These are phyloP conservation scores for Tetramorium simillimum DNA, from an alignment of 1,140 invertebrate species.

Conservation along the genomic window DNA sequence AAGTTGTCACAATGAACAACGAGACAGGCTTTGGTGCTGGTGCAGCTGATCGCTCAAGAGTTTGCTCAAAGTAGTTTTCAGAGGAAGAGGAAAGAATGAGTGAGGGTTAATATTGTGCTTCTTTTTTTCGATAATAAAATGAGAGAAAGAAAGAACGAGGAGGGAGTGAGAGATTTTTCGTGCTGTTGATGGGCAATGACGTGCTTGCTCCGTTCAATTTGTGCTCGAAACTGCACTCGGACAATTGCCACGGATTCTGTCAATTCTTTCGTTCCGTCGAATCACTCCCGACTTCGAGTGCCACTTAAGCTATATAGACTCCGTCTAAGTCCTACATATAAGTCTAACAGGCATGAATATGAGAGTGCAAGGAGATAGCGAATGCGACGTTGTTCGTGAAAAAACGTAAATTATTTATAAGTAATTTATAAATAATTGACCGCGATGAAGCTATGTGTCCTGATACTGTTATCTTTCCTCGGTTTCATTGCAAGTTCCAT, in stretches of 20 bases:
- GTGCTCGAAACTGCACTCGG: conserved; percentile 23
- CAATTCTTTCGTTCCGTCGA: background rate
- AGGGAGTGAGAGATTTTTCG: conserved; percentile 58
- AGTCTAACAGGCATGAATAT: conserved; percentile 75
- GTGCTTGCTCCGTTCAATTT: conserved; percentile 48
- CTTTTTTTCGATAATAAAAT: conserved; percentile 35
- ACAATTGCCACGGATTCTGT: background rate
- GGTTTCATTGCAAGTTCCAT: background rate
- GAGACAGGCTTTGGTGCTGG: conserved; percentile 67
- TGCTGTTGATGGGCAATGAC: conserved; percentile 59
- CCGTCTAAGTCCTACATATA: conserved; percentile 76
- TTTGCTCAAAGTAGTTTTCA: conserved; percentile 17
- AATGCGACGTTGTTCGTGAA: conserved; percentile 68
- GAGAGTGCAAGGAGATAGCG: conserved; percentile 62
- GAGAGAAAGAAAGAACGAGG: conserved; percentile 66
- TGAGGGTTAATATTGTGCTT: conserved; percentile 17
- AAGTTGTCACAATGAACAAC: conserved; percentile 56
- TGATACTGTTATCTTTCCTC: background rate
- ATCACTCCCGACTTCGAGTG: conserved; percentile 60
- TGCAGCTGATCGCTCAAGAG: conserved; percentile 60
- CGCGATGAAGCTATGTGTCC: background rate
- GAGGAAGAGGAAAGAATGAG: background rate
- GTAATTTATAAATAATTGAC: background rate
- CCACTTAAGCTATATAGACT: conserved; percentile 72
- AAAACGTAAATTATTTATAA: background rate